Conservation (phyloP, 2,797 vertebrate genomes). For the Sebastes umbrosus region DNA sequence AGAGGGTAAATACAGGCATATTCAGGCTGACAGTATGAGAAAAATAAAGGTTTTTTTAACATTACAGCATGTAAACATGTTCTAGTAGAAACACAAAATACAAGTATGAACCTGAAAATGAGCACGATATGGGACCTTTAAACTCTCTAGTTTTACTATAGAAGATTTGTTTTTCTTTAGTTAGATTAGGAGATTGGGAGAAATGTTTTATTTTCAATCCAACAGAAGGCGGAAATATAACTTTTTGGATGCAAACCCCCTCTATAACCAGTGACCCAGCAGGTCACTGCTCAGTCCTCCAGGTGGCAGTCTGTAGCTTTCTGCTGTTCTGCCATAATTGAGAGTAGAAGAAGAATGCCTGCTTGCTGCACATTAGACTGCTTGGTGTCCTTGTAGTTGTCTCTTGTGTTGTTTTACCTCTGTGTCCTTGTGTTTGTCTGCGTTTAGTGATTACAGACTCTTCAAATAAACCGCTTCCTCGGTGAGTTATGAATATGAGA, state of each 20-base stretch:
- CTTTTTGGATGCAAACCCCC: too few species aligned
- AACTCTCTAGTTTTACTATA: background rate
- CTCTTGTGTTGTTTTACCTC: background rate
- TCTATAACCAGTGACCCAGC: background rate
- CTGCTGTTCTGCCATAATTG: background rate
- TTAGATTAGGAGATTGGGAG: background rate
- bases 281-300: background rate
- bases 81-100: too few species aligned
- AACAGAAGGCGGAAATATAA: background rate
- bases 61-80: too few species aligned
- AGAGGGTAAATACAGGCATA: too few species aligned
- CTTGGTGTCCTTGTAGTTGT: background rate
- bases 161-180: background rate
- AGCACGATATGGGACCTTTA: accelerated
- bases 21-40: too few species aligned
- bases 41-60: too few species aligned
- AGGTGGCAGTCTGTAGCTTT: background rate
- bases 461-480: background rate
- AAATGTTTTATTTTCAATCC: background rate
- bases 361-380: background rate
- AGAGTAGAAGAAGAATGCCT: conserved; percentile 37
- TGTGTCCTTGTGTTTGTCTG: background rate
- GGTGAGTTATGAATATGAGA: conserved; percentile 39
- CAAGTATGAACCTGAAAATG: too few species aligned
- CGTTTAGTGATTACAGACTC: background rate